Base-by-base conservation (phyloP, 2,113 vertebrate genomes). In the Protomyctophum bolini region DNA sequence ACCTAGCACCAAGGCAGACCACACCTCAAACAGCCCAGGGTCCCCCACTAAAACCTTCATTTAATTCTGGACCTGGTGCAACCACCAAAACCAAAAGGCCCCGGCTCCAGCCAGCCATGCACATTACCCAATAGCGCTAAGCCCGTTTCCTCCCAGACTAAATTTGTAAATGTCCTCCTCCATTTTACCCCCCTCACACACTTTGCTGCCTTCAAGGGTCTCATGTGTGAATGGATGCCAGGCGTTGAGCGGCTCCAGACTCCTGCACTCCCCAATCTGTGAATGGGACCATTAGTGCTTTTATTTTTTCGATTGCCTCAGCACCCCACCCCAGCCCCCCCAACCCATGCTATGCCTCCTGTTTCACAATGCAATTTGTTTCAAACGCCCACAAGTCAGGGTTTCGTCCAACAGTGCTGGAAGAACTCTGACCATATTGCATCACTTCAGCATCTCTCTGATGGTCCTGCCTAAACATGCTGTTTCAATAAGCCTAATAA, bases 401-500 rank as follows among this genome's bases (percentile, higher is more conserved):
- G 47, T 33, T 70, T 47, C 45, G 63, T 73, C 67, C 80, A 68
- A 49, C 21, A 50, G 49, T 72, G 52, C 74, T 10, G 58, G 58
- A 80, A 57, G 57, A 63, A 62, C 57, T 64, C 61, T 48, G 77
- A 72, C 75, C 72, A 41, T 41, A 72, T 75, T 85, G 82, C 80
- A 83, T 88, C 87, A 87, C 78, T 81, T 77, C 71, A 67, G 72
- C 64, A 11, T 78, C 68, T 50, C 69, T 70, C 21, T 73, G 84
- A 82, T 62, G 73, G 66, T 73, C 70, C 70, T 6, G 73, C 75
- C 71, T 59, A 68, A 60, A 81, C 85, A 90, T 86, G 82, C 79
- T 84, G 88, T 89, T 92, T 83, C 89, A 88, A 92, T 92, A 90
- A 91, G 82, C 63, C 76, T 52, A 87, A 90, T 90, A 78, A 86